phyloP scores from a whole-genome alignment of 2,888 invertebrate species.

The Clunio marinus region DNA sequence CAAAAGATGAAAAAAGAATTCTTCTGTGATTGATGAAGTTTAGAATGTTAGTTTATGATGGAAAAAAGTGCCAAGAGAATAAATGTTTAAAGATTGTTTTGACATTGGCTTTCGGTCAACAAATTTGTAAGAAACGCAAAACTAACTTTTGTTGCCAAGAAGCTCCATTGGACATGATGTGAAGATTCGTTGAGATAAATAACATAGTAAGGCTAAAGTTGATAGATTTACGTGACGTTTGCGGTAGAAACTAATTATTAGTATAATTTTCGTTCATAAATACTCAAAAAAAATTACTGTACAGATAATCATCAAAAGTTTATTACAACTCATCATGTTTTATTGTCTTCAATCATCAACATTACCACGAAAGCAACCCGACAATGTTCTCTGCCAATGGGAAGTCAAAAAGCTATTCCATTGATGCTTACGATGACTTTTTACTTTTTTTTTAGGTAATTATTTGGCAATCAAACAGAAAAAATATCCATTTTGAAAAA shows the following conservation, averaged over 20 bases:
- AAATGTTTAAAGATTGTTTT: too few species aligned
- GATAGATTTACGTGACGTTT: not conserved
- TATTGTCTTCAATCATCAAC: slow-evolving; percentile 35
- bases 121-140: not conserved
- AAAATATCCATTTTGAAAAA: slow-evolving; percentile 1
- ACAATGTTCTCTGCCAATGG: not conserved
- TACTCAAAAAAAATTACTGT: slow-evolving; percentile 15
- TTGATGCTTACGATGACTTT: not conserved
- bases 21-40: not conserved
- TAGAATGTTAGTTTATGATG: not conserved
- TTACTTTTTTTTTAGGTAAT: slow-evolving; percentile 19
- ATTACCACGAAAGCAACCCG: slow-evolving; percentile 10
- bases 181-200: slow-evolving; percentile 8
- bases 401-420: not conserved
- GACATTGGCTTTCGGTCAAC: too few species aligned
- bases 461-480: slow-evolving; percentile 35
- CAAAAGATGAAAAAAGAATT: not conserved
- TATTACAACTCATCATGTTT: slow-evolving; percentile 34
- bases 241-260: slow-evolving; percentile 30
- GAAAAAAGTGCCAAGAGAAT: too few species aligned
- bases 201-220: not conserved
- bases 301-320: slow-evolving; percentile 33
- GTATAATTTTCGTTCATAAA: not conserved
- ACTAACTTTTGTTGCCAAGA: too few species aligned
- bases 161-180: not conserved